phyloP scores from a whole-genome alignment of 1,140 invertebrate species.

The Philopotamus ludificatus region DNA sequence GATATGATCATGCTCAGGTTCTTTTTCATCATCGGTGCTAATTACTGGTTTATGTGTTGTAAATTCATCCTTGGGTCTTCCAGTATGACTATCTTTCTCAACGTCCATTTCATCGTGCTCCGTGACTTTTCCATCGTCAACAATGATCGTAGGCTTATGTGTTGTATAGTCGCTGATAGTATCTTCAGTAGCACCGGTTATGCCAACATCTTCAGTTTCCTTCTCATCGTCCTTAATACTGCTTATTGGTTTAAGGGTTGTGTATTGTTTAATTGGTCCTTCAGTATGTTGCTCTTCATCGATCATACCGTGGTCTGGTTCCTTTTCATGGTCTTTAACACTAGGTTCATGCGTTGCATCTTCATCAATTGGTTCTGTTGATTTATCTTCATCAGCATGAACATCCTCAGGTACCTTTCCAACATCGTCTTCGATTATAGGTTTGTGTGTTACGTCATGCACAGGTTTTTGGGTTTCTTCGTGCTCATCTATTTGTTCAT shows the following conservation, averaged over 20 bases:
- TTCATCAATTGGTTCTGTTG: constrained; percentile 3
- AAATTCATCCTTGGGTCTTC: background rate
- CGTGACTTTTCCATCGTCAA: background rate
- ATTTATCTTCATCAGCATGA: constrained; percentile 1
- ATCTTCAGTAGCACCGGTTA: no score
- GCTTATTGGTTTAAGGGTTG: no score
- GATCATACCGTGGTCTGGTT: no score
- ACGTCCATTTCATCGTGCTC: constrained; percentile 11
- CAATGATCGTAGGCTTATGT: background rate
- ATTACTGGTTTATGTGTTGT: no score
- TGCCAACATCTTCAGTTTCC: no score
- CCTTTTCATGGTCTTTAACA: background rate
- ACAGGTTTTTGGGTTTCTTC: constrained; percentile 2
- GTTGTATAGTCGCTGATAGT: no score
- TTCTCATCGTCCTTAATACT: no score
- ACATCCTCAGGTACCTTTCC: constrained; percentile 17
- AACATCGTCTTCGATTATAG: background rate
- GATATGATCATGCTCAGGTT: background rate
- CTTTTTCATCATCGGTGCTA: no score
- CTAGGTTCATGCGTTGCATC: background rate
- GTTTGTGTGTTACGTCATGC: background rate
- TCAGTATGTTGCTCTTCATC: no score
- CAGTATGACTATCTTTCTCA: background rate
- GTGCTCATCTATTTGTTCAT: background rate
- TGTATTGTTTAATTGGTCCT: no score